Conservation (phyloP, 1,140 invertebrate genomes). For the Paraescarpia echinospica region DNA sequence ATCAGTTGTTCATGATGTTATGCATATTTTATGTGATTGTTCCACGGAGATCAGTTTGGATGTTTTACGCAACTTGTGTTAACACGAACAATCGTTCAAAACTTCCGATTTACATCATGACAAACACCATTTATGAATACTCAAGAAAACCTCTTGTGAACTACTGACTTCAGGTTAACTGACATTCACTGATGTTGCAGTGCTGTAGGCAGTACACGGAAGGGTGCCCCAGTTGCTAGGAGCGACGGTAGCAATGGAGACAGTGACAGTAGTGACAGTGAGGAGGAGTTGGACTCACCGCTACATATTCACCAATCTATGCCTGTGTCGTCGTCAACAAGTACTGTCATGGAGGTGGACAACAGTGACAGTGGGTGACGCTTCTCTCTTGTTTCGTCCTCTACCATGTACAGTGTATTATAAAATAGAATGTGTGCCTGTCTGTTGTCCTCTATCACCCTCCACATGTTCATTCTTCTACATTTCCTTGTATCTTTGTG, state of each 20-base stretch:
- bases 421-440: too few relatives aligned
- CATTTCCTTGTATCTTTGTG: not conserved
- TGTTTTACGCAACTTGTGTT: too few relatives aligned
- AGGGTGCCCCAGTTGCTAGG: not conserved
- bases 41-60: too few relatives aligned
- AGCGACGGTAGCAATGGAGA: conserved; percentile 1
- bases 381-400: not conserved
- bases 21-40: not conserved
- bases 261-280: conserved; percentile 43
- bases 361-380: conserved; percentile 53
- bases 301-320: conserved; percentile 45
- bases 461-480: not conserved
- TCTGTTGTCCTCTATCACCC: conserved; percentile 38
- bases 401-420: too few relatives aligned
- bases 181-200: conserved; percentile 1
- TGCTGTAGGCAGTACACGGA: not conserved
- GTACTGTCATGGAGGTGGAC: conserved; percentile 59
- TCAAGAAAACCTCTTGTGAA: too few relatives aligned
- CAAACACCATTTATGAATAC: not conserved
- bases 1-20: not conserved
- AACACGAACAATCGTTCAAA: not conserved
- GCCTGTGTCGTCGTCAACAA: conserved; percentile 1
- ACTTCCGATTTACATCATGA: not conserved
- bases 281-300: conserved; percentile 55
- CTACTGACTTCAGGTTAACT: not conserved